These are phyloP conservation scores for Phaethornis superciliosus DNA, from an alignment of 2,113 vertebrate genomes.

Conservation along the genomic window DNA sequence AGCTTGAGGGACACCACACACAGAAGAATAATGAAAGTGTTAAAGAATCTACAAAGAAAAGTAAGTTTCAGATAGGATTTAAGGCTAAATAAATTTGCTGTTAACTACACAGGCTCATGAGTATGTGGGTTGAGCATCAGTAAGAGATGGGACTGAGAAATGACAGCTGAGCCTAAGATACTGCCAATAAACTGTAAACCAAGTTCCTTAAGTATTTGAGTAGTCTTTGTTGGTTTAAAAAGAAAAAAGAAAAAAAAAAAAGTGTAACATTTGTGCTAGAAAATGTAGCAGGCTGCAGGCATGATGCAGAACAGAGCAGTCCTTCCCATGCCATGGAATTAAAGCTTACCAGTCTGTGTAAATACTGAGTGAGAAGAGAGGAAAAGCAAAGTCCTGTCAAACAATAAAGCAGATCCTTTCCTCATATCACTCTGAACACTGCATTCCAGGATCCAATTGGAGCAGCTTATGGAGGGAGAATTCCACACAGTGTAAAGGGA, in stretches of 20 bases:
- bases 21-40: not conserved
- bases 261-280: not conserved
- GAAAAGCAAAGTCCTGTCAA: not conserved
- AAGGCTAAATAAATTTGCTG: not conserved
- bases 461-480: not conserved
- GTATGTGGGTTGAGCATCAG: not conserved
- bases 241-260: not conserved
- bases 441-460: not conserved
- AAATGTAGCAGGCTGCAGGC: not conserved
- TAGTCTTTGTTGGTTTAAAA: not conserved
- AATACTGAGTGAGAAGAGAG: too few species aligned
- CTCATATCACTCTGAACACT: not conserved
- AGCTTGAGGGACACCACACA: not conserved
- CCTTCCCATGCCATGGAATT: not conserved
- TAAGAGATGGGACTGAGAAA: not conserved
- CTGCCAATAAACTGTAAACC: not conserved
- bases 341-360: not conserved
- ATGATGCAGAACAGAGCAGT: not conserved
- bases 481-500: not conserved
- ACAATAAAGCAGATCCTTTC: not conserved
- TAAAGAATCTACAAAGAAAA: not conserved
- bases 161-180: not conserved
- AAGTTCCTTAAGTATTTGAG: not conserved
- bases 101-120: not conserved
- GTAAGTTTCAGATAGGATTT: not conserved